These are phyloP conservation scores for Neomonachus schauinslandi DNA, from an alignment of 2,113 vertebrate genomes.

Conservation along the genomic window DNA sequence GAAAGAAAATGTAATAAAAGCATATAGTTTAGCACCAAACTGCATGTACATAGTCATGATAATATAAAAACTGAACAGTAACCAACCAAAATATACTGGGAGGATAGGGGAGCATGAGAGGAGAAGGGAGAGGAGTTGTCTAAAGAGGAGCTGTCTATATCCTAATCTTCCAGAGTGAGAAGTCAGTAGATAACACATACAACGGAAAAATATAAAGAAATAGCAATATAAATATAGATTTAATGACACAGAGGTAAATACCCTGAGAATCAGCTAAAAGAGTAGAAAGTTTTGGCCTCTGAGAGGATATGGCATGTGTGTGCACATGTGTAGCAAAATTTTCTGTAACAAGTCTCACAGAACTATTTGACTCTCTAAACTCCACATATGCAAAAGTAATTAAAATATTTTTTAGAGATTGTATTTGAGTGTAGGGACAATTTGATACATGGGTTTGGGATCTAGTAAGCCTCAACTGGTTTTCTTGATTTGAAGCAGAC, in stretches of 20 bases:
- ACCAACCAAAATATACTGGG: neutral
- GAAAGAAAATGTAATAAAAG: constrained; percentile 25
- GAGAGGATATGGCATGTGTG: neutral
- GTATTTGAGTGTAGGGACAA: neutral
- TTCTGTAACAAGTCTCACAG: neutral
- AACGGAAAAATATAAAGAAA: neutral
- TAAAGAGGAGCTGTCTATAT: neutral
- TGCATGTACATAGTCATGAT: neutral
- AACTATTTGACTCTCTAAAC: constrained; percentile 11
- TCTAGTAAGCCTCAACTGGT: neutral
- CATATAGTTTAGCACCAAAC: neutral
- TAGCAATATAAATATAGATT: neutral
- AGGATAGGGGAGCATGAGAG: neutral
- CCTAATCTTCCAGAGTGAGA: neutral
- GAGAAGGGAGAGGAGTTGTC: neutral
- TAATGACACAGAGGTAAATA: neutral
- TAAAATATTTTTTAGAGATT: neutral
- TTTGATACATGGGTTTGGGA: constrained; percentile 7
- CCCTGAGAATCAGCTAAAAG: neutral
- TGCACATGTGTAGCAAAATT: neutral
- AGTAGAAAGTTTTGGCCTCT: neutral
- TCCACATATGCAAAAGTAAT: neutral
- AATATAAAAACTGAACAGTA: neutral
- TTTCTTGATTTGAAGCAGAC: constrained; percentile 13
- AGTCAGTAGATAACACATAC: neutral